These are phyloP conservation scores for Frieseomelitta varia DNA, from an alignment of 1,140 invertebrate species.

Conservation along the genomic window DNA sequence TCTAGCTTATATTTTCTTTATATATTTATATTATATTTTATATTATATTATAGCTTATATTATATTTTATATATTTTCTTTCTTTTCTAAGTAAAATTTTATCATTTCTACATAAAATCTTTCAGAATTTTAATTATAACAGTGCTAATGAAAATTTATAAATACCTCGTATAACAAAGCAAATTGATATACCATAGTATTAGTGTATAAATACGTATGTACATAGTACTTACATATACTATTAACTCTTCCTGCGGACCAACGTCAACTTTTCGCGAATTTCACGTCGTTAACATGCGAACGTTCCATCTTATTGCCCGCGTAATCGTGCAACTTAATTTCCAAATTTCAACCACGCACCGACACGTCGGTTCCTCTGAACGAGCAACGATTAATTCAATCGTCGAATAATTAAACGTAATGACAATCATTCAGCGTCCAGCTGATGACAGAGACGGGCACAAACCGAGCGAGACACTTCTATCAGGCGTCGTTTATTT, in stretches of 20 bases:
- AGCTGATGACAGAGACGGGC: not conserved
- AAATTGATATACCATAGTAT: too few relatives aligned
- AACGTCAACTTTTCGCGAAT: not conserved
- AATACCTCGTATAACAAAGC: too few relatives aligned
- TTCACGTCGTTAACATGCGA: not conserved
- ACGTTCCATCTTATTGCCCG: not conserved
- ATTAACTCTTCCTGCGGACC: not conserved
- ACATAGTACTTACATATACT: not conserved
- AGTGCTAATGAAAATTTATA: too few relatives aligned
- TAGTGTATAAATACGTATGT: too few relatives aligned
- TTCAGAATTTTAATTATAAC: too few relatives aligned
- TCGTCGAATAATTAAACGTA: constrained; percentile 20
- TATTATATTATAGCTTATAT: too few relatives aligned
- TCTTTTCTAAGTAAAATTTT: too few relatives aligned
- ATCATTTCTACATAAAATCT: too few relatives aligned
- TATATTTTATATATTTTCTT: too few relatives aligned
- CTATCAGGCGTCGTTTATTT: constrained; percentile 26
- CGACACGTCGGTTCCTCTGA: not conserved
- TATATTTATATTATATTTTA: too few relatives aligned
- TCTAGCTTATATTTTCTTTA: too few relatives aligned
- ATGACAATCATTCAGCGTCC: constrained; percentile 22
- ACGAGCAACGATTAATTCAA: not conserved
- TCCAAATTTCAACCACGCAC: not conserved
- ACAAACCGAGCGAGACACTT: constrained; percentile 12
- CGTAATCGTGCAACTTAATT: not conserved